A percentile compares a stretch with the other conserved stretches of the same genome.
These are phyloP conservation scores for Ammodytes marinus DNA, from an alignment of 2,113 vertebrate species.

Conservation along the genomic window DNA sequence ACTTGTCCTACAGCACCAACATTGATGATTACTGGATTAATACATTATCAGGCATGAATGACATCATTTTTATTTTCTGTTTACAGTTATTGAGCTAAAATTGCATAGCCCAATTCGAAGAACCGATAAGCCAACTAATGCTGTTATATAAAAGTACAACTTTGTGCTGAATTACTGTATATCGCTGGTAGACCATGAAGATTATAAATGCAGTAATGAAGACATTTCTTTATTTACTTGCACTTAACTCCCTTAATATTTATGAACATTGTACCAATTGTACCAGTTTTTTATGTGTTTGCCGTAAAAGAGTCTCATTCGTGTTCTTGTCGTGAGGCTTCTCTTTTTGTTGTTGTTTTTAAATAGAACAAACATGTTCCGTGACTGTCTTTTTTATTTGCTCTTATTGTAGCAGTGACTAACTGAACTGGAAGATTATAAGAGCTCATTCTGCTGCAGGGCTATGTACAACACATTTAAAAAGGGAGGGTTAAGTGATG, in stretches of 20 bases:
- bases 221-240: neutral
- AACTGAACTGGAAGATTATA: neutral
- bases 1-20: no score
- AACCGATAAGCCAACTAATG: neutral
- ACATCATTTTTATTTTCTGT: neutral
- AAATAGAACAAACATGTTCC: neutral
- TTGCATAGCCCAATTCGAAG: neutral
- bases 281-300: neutral
- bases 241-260: neutral
- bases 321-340: neutral
- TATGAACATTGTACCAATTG: neutral
- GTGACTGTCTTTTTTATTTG: neutral
- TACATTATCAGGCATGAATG: no score
- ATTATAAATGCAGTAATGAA: neutral
- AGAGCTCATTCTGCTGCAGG: neutral
- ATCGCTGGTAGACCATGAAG: neutral
- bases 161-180: neutral
- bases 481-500: neutral
- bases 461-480: neutral
- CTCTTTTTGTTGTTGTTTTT: neutral
- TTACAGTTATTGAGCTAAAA: neutral
- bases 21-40: neutral
- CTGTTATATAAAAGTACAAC: neutral
- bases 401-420: neutral
- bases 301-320: neutral